phyloP scores from a whole-genome alignment of 2,797 vertebrate genomes.

The Alauda arvensis region DNA sequence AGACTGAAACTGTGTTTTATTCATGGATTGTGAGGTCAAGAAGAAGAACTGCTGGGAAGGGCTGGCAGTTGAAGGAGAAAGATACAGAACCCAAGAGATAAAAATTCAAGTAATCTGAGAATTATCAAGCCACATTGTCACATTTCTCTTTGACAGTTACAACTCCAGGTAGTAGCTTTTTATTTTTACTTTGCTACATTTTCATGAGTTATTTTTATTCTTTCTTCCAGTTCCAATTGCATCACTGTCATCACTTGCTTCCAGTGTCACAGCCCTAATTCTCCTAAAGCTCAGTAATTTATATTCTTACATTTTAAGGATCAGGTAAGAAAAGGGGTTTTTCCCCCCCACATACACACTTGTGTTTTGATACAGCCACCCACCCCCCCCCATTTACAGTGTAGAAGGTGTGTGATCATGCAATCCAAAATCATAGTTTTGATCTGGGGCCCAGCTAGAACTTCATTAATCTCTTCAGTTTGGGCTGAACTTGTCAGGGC shows the following conservation, averaged over 20 bases:
- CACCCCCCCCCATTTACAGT: neutral
- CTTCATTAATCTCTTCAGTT: neutral
- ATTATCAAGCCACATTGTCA: neutral
- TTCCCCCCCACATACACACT: accelerated
- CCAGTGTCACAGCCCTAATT: neutral
- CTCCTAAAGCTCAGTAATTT: neutral
- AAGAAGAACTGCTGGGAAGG: conserved; percentile 6
- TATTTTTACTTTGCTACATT: neutral
- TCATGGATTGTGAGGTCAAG: conserved; percentile 28
- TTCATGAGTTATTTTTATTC: neutral
- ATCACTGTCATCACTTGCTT: neutral
- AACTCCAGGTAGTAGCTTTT: neutral
- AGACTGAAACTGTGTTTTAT: conserved; percentile 45
- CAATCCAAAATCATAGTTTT: neutral
- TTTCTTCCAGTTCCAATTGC: neutral
- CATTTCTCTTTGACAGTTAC: neutral
- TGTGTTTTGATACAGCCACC: neutral
- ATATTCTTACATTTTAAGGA: neutral
- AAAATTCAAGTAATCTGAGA: neutral
- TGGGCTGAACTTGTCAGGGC: neutral
- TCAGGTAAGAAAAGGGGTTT: neutral
- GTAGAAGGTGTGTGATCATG: neutral
- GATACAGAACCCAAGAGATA: neutral
- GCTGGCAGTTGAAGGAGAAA: conserved; percentile 3
- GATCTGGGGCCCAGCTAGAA: neutral